A percentile compares a stretch with the other conserved stretches of the same genome.
Evolutionary conservation across 2,113 vertebrate species (phyloP).

Genomic region (Sapajus apella): DNA sequence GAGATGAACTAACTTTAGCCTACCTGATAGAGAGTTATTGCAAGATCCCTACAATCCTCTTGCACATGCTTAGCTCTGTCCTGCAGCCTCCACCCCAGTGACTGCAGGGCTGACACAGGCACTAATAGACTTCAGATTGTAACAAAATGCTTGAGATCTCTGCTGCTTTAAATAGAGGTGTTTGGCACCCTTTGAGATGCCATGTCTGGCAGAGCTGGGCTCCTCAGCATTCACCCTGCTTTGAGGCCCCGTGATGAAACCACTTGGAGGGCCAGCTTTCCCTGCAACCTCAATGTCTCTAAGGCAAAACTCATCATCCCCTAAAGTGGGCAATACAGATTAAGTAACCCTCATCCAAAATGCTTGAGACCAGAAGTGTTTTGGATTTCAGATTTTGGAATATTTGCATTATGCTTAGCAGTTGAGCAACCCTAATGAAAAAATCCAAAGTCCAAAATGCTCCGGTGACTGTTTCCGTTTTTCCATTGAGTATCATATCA

Average conservation of each 20-base stretch:
- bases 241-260: background rate
- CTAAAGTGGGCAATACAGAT: background rate
- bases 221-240: background rate
- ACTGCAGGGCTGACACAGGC: constrained; percentile 30
- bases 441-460: background rate
- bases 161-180: constrained; percentile 59
- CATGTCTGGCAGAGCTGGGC: background rate
- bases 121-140: background rate
- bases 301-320: background rate
- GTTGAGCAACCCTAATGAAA: background rate
- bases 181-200: background rate
- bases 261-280: background rate
- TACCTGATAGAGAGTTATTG: constrained; percentile 15
- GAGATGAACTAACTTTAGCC: constrained; percentile 18
- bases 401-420: background rate
- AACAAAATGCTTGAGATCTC: constrained; percentile 32
- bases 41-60: constrained; percentile 25
- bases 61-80: background rate
- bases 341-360: background rate
- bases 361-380: background rate
- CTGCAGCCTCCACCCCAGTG: constrained; percentile 21
- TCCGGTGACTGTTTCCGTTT: background rate
- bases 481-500: background rate
- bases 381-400: background rate
- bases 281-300: background rate